phyloP scores from a whole-genome alignment of 2,797 vertebrate genomes.

The Pelodytes ibericus region DNA sequence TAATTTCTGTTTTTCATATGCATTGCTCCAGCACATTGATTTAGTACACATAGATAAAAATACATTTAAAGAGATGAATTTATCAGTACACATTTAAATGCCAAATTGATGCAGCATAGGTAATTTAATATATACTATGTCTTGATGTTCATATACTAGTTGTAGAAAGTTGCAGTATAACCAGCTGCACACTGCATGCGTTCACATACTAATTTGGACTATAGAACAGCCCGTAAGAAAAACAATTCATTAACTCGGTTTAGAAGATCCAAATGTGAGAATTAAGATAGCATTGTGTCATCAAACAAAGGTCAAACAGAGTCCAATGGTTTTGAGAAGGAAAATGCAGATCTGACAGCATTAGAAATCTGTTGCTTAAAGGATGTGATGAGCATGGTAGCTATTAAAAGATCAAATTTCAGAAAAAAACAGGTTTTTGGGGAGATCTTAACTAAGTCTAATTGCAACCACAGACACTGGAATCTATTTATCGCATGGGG shows the following conservation, averaged over 20 bases:
- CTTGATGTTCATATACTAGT: conserved; percentile 39
- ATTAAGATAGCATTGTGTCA: conserved; percentile 54
- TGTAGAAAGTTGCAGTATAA: conserved; percentile 37
- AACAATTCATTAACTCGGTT: conserved; percentile 55
- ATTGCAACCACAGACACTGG: conserved; percentile 44
- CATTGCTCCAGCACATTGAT: no score
- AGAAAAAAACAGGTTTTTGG: conserved; percentile 43
- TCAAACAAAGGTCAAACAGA: conserved; percentile 56
- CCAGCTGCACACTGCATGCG: conserved; percentile 57
- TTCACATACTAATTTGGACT: conserved; percentile 54
- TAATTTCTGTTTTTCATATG: no score
- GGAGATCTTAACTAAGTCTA: conserved; percentile 51
- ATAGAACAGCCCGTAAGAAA: conserved; percentile 48
- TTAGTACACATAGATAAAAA: no score
- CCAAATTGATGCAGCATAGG: neutral
- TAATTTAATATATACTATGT: conserved; percentile 9
- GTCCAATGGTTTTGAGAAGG: conserved; percentile 54
- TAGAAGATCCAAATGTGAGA: conserved; percentile 54
- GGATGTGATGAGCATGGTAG: conserved; percentile 39
- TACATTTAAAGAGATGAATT: neutral
- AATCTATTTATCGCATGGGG: conserved; percentile 54
- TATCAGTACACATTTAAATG: neutral
- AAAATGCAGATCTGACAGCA: conserved; percentile 53
- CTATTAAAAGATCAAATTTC: conserved; percentile 52
- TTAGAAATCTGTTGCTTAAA: conserved; percentile 56